phyloP scores from a whole-genome alignment of 1,140 invertebrate species.

The Leptoteleia sp. region DNA sequence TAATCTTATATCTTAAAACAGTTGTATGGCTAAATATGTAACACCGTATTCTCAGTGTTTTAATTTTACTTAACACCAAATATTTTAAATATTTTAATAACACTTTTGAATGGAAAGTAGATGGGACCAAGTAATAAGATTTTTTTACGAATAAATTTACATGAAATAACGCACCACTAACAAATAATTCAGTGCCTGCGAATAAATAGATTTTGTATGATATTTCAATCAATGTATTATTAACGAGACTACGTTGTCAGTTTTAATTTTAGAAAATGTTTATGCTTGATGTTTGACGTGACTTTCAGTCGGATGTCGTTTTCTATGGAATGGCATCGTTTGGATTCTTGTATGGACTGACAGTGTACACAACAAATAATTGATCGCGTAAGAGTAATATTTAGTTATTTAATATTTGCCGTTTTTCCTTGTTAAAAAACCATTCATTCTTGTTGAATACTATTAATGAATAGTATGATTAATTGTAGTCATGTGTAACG shows the following conservation, averaged over 20 bases:
- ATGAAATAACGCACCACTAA: conserved; percentile 23
- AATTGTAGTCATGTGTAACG: no score
- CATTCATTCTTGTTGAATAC: no score
- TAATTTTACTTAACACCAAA: conserved; percentile 16
- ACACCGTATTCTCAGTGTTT: no score
- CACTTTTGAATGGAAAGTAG: conserved; percentile 6
- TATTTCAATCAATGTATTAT: conserved; percentile 1
- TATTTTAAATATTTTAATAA: conserved; percentile 24
- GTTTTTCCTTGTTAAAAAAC: no score
- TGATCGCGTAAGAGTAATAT: not conserved
- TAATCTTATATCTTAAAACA: no score
- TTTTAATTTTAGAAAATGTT: conserved; percentile 11
- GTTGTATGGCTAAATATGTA: no score
- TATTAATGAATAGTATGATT: no score
- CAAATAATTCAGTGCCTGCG: conserved; percentile 32
- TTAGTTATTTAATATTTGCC: conserved; percentile 19
- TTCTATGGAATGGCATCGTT: conserved; percentile 3
- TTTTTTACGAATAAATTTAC: no score
- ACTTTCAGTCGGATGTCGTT: not conserved
- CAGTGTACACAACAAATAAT: conserved; percentile 16
- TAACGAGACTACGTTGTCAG: conserved; percentile 3
- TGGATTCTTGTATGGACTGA: conserved; percentile 19
- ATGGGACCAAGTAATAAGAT: no score
- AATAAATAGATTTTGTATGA: conserved; percentile 29
- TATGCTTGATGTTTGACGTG: conserved; percentile 14